A percentile compares a stretch with the other conserved stretches of the same genome.
Conservation (phyloP, 2,888 invertebrate species). For the Archips crataeganus region DNA sequence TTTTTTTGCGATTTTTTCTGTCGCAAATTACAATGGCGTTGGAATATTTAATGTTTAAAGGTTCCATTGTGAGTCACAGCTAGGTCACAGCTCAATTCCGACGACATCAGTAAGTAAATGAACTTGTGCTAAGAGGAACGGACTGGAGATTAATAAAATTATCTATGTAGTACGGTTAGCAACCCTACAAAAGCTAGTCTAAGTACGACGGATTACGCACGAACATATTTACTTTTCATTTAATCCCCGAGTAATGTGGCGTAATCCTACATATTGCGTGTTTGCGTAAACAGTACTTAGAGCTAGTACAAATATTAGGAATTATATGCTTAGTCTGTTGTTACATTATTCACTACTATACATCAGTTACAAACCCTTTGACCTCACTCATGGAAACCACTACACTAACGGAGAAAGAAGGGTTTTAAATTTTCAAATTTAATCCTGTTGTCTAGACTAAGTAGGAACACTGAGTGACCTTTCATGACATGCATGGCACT, state of each 20-base stretch:
- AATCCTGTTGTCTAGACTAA: no score
- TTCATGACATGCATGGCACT: no score
- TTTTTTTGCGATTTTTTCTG: no score
- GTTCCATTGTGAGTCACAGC: no score
- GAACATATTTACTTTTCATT: conserved; percentile 27
- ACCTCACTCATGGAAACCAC: neutral
- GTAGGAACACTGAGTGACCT: no score
- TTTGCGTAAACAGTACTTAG: conserved; percentile 24
- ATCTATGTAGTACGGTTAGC: neutral
- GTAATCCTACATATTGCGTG: conserved; percentile 22
- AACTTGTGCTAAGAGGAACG: neutral
- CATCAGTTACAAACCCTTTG: neutral
- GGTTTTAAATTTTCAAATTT: neutral
- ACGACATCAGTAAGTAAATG: neutral
- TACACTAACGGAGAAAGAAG: neutral
- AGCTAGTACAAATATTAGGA: conserved; percentile 17
- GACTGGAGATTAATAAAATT: neutral
- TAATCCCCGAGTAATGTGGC: conserved; percentile 21
- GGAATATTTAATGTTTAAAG: no score
- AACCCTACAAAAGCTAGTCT: neutral
- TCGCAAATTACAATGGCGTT: no score
- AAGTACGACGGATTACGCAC: conserved; percentile 14
- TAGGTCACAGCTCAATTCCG: no score
- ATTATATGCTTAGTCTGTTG: conserved; percentile 1
- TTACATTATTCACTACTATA: neutral